These are phyloP conservation scores for Tautogolabrus adspersus DNA, from an alignment of 2,113 vertebrate genomes.

Conservation along the genomic window DNA sequence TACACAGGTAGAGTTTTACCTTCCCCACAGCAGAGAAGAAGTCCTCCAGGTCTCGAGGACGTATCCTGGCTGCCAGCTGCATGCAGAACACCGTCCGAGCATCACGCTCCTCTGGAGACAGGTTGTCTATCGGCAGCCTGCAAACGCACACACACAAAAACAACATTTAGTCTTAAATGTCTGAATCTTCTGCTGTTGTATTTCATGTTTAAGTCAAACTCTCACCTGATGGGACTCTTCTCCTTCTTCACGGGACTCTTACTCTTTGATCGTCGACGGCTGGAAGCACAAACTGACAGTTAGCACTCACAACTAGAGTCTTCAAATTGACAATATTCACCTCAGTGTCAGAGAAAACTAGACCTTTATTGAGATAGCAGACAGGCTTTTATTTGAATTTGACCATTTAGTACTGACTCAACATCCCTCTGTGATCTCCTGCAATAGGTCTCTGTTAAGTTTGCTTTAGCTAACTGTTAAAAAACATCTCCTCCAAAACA, in stretches of 20 bases:
- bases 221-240: conserved; percentile 89
- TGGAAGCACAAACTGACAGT: conserved; percentile 48
- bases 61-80: conserved; percentile 97
- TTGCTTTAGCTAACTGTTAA: no score
- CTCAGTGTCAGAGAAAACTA: background rate
- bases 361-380: background rate
- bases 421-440: no score
- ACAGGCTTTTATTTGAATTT: background rate
- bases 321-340: background rate
- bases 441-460: no score
- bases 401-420: no score
- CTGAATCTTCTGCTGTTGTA: no score
- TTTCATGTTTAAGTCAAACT: background rate
- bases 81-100: conserved; percentile 97
- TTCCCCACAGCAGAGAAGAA: conserved; percentile 99
- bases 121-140: conserved; percentile 94
- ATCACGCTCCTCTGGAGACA: conserved; percentile 96
- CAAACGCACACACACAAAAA: no score
- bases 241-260: conserved; percentile 95
- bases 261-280: conserved; percentile 90
- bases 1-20: conserved; percentile 70
- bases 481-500: no score
- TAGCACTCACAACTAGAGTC: background rate
- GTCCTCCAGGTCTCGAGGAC: conserved; percentile 95
- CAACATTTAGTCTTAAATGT: no score